Conservation (phyloP, 2,113 vertebrate genomes). For the Ictalurus furcatus region DNA sequence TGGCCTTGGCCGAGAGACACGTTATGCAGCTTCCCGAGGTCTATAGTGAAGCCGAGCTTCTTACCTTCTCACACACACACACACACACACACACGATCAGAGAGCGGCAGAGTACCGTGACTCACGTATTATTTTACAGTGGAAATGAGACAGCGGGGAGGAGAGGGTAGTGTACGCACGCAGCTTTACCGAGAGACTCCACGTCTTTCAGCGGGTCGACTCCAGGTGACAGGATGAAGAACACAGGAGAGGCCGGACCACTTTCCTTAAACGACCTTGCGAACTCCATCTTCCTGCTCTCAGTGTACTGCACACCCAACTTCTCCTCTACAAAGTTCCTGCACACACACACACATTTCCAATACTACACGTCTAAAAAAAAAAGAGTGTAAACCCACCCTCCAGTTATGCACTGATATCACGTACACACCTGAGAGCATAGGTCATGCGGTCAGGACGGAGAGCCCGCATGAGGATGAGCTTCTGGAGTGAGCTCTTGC, state of each 20-base stretch:
- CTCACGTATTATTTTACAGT: background rate
- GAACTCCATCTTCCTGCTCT: conserved; percentile 73
- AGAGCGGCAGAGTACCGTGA: background rate
- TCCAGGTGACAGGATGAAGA: conserved; percentile 75
- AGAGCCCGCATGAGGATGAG: conserved; percentile 74
- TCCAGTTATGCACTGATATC: background rate
- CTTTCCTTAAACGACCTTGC: conserved; percentile 75
- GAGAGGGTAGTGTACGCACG: background rate
- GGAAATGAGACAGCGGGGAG: background rate
- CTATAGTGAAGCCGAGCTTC: conserved; percentile 81
- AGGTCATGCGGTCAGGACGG: conserved; percentile 69
- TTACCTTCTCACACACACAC: conserved; percentile 64
- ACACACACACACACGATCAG: conserved; percentile 8
- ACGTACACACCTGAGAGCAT: conserved; percentile 69
- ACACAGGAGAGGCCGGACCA: conserved; percentile 67
- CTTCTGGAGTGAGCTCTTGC: conserved; percentile 75
- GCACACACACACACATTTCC: conserved; percentile 13
- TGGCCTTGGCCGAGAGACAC: conserved; percentile 82
- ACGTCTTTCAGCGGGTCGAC: conserved; percentile 70
- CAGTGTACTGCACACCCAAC: conserved; percentile 73
- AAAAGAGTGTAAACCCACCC: background rate
- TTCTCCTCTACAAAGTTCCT: conserved; percentile 79
- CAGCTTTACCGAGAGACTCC: conserved; percentile 67
- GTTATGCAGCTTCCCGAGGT: conserved; percentile 82
- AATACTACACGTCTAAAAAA: background rate